These are phyloP conservation scores for Diadromus collaris DNA, from an alignment of 2,888 invertebrate species.

Conservation along the genomic window DNA sequence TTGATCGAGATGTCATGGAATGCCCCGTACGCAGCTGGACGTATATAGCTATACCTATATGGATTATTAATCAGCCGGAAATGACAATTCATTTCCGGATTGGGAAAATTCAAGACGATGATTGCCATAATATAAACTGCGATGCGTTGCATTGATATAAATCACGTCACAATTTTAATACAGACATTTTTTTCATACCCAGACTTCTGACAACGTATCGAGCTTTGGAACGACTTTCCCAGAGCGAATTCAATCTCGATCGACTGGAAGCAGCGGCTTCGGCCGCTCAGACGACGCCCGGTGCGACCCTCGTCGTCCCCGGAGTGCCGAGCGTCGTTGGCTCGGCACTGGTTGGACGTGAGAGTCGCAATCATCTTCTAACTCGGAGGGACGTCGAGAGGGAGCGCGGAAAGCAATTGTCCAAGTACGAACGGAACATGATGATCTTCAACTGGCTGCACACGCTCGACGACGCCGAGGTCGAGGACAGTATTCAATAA, in stretches of 20 bases:
- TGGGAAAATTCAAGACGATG: background rate
- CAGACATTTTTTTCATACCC: conserved; percentile 28
- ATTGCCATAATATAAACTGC: background rate
- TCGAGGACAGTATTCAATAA: conserved; percentile 75
- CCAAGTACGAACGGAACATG: conserved; percentile 96
- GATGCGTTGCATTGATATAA: background rate
- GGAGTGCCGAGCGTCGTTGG: conserved; percentile 78
- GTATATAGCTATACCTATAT: no score
- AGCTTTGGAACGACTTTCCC: conserved; percentile 90
- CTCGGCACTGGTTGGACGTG: conserved; percentile 79
- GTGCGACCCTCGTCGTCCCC: conserved; percentile 79
- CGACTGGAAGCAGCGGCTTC: conserved; percentile 85
- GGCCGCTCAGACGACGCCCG: conserved; percentile 79
- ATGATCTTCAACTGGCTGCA: conserved; percentile 98
- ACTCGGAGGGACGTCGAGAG: conserved; percentile 91
- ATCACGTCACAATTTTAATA: background rate
- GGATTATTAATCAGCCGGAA: no score
- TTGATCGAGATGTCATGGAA: no score
- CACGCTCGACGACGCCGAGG: conserved; percentile 88
- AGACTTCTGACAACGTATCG: conserved; percentile 90
- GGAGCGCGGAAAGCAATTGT: conserved; percentile 90
- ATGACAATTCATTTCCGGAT: no score
- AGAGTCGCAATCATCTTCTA: conserved; percentile 80
- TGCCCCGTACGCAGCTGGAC: no score
- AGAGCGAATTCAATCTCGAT: conserved; percentile 92